A percentile compares a stretch with the other conserved stretches of the same genome.
phyloP scores from a whole-genome alignment of 2,888 invertebrate genomes.

The Pristionchus exspectatus region DNA sequence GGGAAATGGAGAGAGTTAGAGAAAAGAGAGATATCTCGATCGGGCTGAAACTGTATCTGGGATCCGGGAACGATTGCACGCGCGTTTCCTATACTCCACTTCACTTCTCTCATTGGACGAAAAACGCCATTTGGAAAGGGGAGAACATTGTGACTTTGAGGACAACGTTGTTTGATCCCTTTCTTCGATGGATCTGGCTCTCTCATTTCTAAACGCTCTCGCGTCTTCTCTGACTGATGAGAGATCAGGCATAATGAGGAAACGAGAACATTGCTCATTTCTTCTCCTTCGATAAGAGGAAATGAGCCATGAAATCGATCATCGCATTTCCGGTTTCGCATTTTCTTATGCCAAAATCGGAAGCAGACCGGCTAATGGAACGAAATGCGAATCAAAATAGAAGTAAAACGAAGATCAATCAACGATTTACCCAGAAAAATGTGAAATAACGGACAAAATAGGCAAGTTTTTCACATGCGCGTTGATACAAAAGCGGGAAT shows the following conservation, averaged over 20 bases:
- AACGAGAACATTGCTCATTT: no score
- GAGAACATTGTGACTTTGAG: neutral
- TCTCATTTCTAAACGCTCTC: no score
- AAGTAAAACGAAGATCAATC: neutral
- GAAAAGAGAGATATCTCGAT: neutral
- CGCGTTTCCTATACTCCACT: neutral
- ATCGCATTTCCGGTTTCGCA: neutral
- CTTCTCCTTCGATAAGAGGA: neutral
- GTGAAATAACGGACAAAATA: neutral
- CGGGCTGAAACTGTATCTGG: neutral
- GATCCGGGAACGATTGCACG: slow-evolving; percentile 38
- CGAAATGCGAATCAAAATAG: neutral
- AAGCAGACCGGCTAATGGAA: neutral
- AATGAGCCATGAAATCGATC: neutral
- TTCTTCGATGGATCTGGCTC: neutral
- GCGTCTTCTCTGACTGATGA: no score
- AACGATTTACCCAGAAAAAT: neutral
- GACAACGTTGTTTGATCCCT: neutral
- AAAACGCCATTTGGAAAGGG: slow-evolving; percentile 33
- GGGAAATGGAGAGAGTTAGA: neutral
- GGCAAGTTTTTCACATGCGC: neutral
- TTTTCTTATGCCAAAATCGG: neutral
- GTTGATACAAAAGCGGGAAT: neutral
- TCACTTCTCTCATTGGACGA: neutral
- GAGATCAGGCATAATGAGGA: no score